phyloP scores from a whole-genome alignment of 2,888 invertebrate genomes.

The Steinernema scapterisci region DNA sequence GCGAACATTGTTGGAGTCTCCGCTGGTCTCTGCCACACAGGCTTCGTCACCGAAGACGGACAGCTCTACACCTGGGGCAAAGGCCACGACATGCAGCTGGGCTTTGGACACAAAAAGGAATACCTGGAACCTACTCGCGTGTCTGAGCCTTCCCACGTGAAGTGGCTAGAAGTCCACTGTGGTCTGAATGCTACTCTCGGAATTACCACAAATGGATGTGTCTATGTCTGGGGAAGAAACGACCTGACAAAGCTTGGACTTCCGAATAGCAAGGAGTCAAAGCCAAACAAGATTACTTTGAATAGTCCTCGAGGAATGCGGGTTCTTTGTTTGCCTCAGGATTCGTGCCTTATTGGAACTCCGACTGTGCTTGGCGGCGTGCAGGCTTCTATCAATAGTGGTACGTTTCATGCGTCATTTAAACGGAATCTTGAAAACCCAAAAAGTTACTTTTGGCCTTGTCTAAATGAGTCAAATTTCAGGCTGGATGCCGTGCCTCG shows the following conservation, averaged over 20 bases:
- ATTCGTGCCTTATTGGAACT: slow-evolving; percentile 22
- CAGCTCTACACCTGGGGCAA: slow-evolving; percentile 63
- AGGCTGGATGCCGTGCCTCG: slow-evolving; percentile 19
- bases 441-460: background rate
- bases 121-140: slow-evolving; percentile 52
- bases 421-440: too few relatives aligned
- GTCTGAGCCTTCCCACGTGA: slow-evolving; percentile 48
- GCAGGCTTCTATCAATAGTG: slow-evolving; percentile 3
- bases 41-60: slow-evolving; percentile 53
- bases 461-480: background rate
- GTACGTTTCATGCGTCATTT: background rate
- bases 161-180: slow-evolving; percentile 55
- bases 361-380: slow-evolving; percentile 9
- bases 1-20: slow-evolving; percentile 43
- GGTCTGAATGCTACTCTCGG: slow-evolving; percentile 58
- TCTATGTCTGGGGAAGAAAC: slow-evolving; percentile 61
- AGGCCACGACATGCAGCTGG: slow-evolving; percentile 59
- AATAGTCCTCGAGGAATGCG: slow-evolving; percentile 18
- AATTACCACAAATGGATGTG: slow-evolving; percentile 47
- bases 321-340: slow-evolving; percentile 21
- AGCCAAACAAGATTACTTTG: slow-evolving; percentile 16
- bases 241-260: slow-evolving; percentile 53
- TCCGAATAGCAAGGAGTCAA: slow-evolving; percentile 24
- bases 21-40: slow-evolving; percentile 60
- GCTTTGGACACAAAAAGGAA: slow-evolving; percentile 58